Base-by-base conservation (phyloP, 2,113 vertebrate species). In the Chaetodon auriga region DNA sequence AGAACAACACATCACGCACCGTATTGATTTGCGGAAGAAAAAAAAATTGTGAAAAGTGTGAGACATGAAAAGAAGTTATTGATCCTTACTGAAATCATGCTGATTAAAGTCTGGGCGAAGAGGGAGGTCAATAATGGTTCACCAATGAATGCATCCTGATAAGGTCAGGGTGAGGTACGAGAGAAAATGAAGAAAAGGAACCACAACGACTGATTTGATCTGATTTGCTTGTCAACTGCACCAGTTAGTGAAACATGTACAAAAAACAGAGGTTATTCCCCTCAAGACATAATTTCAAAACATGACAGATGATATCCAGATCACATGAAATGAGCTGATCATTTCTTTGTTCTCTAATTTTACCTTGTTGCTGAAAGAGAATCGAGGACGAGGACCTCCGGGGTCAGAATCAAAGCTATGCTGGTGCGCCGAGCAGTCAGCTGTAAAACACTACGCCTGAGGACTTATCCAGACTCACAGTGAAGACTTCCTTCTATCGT, bases 1-100 rank as follows among this genome's bases (percentile, higher is more conserved):
- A 83, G 79, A 89, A 79, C 78, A 87, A 86, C 78, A 87, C 81
- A 91, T 83, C 71, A 82, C 49, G 38, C 74, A 81, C 61, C 23
- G 30, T 90, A 95, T 95, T 92, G 94, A 95, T 93, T 73, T 57
- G 68, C 57, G 51, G n/a, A 15, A 36, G 1, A 11, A 64, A 82
- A 87, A 92, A 90, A 74, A 75, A 75, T 10, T 68, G 88, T 89
- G 88, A 90, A 90, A 93, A 92, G 92, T 90, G 90, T 82, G 80
- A 90, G 84, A 93, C 84, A 90, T 93, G 90, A 90, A 94, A 94
- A 93, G 88, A 90, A 90, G 72, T 81, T 95, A 95, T 94, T 91
- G 93, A 94, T 95, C 87, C 72, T 73, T 62, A 70, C 78, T 88
- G 83, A 94, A 93, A 93, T 94, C 92, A 88, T 86, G 78, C 92